A percentile compares a stretch with the other conserved stretches of the same genome.
These are phyloP conservation scores for Corythornis madagascariensis DNA, from an alignment of 2,113 vertebrate genomes.

Conservation along the genomic window DNA sequence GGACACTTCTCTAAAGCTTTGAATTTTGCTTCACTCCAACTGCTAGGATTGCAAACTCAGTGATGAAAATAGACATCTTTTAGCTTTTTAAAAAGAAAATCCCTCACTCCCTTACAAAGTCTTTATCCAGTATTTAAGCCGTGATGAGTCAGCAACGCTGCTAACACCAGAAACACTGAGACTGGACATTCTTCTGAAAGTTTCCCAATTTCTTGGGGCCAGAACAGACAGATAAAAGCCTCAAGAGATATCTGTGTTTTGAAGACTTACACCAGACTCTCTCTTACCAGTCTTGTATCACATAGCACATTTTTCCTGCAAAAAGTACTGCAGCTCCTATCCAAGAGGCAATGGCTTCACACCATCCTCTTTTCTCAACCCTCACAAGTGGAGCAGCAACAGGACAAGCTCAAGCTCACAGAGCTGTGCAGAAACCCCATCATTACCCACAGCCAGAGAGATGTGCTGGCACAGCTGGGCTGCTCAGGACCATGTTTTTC, in stretches of 20 bases:
- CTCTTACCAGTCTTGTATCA: background rate
- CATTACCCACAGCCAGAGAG: fast-evolving
- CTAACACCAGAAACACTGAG: background rate
- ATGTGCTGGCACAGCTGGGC: background rate
- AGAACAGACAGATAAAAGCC: background rate
- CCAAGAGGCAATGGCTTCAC: background rate
- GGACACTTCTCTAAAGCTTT: conserved; percentile 35
- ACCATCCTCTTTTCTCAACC: background rate
- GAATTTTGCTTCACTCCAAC: conserved; percentile 24
- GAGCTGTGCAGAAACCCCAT: background rate
- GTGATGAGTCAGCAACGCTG: background rate
- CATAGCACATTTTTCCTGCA: fast-evolving
- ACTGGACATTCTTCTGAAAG: background rate
- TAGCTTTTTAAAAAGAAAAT: background rate
- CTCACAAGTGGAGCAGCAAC: background rate
- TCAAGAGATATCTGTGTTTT: background rate
- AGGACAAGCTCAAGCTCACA: background rate
- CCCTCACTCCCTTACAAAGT: background rate
- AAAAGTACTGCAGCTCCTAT: background rate
- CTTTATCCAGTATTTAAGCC: background rate
- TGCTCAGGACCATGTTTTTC: background rate
- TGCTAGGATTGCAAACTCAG: conserved; percentile 4
- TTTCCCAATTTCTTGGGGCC: background rate
- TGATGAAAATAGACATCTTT: conserved; percentile 1
- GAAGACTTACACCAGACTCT: background rate